These are phyloP conservation scores for Agrotis exclamationis DNA, from an alignment of 2,888 invertebrate species.

Conservation along the genomic window DNA sequence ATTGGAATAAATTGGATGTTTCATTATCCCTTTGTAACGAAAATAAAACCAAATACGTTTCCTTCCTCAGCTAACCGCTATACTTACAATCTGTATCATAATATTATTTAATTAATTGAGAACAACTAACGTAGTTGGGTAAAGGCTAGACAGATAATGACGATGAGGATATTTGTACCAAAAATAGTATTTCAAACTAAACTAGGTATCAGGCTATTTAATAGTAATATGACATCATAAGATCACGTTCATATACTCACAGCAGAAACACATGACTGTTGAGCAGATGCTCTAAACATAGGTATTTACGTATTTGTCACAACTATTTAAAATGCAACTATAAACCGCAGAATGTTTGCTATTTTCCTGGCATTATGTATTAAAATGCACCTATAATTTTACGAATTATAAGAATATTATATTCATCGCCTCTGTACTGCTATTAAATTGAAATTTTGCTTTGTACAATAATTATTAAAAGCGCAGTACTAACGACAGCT, in stretches of 20 bases:
- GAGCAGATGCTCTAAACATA: not conserved
- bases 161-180: no score
- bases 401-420: not conserved
- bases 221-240: not conserved
- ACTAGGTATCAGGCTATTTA: not conserved
- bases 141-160: no score
- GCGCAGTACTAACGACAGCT: not conserved
- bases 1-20: not conserved
- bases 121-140: no score
- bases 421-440: no score
- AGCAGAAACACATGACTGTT: not conserved
- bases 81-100: no score
- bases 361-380: not conserved
- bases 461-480: no score
- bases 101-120: no score
- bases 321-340: not conserved
- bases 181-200: not conserved
- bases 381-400: no score
- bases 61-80: not conserved
- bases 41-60: not conserved
- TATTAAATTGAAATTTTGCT: no score
- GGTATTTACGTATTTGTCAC: not conserved
- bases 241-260: not conserved
- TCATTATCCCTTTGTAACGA: not conserved
- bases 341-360: not conserved